Base-by-base conservation (phyloP, 2,888 invertebrate species). In the Eupithecia inturbata region DNA sequence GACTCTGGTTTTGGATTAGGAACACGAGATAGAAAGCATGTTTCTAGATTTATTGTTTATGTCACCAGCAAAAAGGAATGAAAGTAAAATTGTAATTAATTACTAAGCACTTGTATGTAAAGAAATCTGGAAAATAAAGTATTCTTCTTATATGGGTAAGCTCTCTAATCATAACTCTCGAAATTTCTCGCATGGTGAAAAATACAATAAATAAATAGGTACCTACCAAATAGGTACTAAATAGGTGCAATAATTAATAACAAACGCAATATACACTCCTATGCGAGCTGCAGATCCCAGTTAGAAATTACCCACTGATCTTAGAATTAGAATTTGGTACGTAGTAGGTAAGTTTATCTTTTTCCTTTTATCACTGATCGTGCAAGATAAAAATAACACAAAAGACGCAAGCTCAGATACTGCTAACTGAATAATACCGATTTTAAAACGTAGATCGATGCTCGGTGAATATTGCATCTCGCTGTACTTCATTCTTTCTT, bases 11-110 rank as follows among this genome's bases (percentile, higher is more conserved):
- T 67, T 28, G 68, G 76, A 76, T 68, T 71, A 73, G 26, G 75
- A 72, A 70, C 72, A 75, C 66, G 22, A 72, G 69, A 67, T 71
- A 70, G 72, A 75, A 72, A 75, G 75, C 68, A 67, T 72, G 70
- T 68, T 71, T 36, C 22, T 66, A 68, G 57, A 53, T 68, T 63
- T 49, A 72, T 63, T 75, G 67, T 75, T 33, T 72, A 63, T 70
- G 62, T 22, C 41, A 26, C 19, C 22, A 39, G 26, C 45, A 53
- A 68, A 67, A 45, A 57, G 63, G 36, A 64, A 36, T 64, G 36
- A 64, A 33, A 63, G 62, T 33, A n/a, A 19, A 39, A 39, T n/a
- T 36, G 36, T 12, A 39, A 22, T 39, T 33, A 33, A 36, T 33
- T 33, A 64, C 10, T 22, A 0, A 49, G 19, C 45, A 45, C 19